Evolutionary conservation across 2,888 invertebrate species (phyloP), one percentile per base, ranked within the genome.

Genomic region (Leistus spinibarbis): DNA sequence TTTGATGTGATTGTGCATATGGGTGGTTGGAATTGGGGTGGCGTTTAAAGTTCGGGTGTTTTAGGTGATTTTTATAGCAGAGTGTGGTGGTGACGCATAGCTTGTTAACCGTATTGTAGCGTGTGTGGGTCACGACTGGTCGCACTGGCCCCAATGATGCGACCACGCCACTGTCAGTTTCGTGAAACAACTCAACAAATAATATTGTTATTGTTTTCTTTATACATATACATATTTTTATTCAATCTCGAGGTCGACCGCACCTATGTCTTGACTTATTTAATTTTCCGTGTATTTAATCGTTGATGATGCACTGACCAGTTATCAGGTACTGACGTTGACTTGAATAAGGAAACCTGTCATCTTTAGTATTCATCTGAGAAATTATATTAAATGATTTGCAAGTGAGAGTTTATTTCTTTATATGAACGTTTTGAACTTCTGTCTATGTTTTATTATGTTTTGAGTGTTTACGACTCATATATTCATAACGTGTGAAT

Each of bases 131-230:
- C 60, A 60, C 60, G 60, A 60, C 60, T 60, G 57, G 57, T 57
- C 20, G 60, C 17, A 60, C 5, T 19, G 60, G 22, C 60, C 10
- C 57, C 57, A 57, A 20, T 60, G 60, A 60, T 60, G 60, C 20
- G 60, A 17, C 20, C 60, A 40, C 40, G 40, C 40, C 40, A 40
- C 40, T 40, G 40, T 40, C 40, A 40, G 40, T 10, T 5, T 40
- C 40, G 5, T 40, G 19, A 19, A 22, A 19, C 60, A 60, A 17
- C 60, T 17, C 60, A 10, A 60, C n/a, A 20, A 60, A 60, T 60
- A 40, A 60, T 60, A 60, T 22, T 60, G 60, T 60, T 60, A 60
- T 60, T 60, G 60, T 60, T 60, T 60, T 60, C 60, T 17, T 19
- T 60, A 20, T 60, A 17, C 5, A 16, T 57, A 17, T 60, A 17